Conservation (phyloP, 2,797 vertebrate genomes). For the Somateria mollissima region DNA sequence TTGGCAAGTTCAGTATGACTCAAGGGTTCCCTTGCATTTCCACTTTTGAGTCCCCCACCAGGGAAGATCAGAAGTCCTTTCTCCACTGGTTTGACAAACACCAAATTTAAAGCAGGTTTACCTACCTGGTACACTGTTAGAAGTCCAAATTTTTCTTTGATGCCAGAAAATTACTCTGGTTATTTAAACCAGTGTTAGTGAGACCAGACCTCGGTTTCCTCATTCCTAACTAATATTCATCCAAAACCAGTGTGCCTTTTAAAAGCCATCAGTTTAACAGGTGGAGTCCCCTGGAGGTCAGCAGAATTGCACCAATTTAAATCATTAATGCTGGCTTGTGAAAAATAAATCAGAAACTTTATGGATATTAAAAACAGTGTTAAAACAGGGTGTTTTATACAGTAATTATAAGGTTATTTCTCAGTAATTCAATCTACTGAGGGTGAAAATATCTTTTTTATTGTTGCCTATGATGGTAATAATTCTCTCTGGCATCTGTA, state of each 20-base stretch:
- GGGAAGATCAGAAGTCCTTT: not conserved
- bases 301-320: not conserved
- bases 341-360: conserved; percentile 53
- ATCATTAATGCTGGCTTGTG: not conserved
- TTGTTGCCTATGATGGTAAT: conserved; percentile 47
- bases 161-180: not conserved
- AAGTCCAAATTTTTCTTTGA: not conserved
- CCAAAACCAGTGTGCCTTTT: not conserved
- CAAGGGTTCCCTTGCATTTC: not conserved
- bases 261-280: not conserved
- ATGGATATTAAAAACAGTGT: conserved; percentile 48
- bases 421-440: conserved; percentile 50
- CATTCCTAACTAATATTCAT: not conserved
- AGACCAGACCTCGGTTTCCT: not conserved
- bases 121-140: not conserved
- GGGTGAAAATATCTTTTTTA: conserved; percentile 64
- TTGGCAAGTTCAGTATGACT: not conserved
- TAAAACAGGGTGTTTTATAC: conserved; percentile 51
- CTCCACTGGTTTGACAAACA: not conserved
- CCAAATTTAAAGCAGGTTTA: not conserved
- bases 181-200: not conserved
- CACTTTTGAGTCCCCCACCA: not conserved
- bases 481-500: conserved; percentile 59
- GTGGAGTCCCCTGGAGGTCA: not conserved
- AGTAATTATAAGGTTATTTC: conserved; percentile 64